Evolutionary conservation across 2,113 vertebrate genomes (phyloP).

Genomic region (Ranitomeya variabilis): DNA sequence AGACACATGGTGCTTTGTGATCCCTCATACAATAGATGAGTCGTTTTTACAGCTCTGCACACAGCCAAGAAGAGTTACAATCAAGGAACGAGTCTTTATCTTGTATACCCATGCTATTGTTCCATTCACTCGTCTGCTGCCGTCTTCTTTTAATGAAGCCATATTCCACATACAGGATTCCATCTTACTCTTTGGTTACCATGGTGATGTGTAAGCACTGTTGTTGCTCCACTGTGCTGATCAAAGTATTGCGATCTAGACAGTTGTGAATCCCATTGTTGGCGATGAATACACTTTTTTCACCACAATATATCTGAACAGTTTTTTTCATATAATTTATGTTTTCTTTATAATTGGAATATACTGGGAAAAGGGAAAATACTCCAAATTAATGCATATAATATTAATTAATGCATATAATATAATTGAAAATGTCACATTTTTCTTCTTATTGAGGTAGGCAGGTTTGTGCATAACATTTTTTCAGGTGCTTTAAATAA

Average conservation of each 20-base stretch:
- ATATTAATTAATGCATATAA: neutral
- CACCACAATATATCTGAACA: neutral
- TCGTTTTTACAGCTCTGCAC: neutral
- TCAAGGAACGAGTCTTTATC: neutral
- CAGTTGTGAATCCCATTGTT: neutral
- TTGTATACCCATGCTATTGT: neutral
- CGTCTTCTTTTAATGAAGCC: neutral
- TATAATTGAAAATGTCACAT: neutral
- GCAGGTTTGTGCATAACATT: no score
- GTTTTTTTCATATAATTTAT: neutral
- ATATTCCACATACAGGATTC: neutral
- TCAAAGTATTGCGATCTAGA: neutral
- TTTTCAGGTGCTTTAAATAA: no score
- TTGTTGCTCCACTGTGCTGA: neutral
- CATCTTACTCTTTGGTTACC: neutral
- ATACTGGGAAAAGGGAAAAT: neutral
- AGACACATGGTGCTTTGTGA: no score
- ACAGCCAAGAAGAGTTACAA: neutral
- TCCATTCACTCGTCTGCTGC: neutral
- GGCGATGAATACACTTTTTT: neutral
- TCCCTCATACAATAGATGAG: no score
- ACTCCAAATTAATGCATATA: neutral
- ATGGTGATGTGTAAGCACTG: neutral
- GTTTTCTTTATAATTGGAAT: neutral
- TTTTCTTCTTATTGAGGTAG: neutral